Evolutionary conservation across 2,797 vertebrate genomes (phyloP), one percentile per base, ranked within the genome.

Genomic region (Galago senegalensis): DNA sequence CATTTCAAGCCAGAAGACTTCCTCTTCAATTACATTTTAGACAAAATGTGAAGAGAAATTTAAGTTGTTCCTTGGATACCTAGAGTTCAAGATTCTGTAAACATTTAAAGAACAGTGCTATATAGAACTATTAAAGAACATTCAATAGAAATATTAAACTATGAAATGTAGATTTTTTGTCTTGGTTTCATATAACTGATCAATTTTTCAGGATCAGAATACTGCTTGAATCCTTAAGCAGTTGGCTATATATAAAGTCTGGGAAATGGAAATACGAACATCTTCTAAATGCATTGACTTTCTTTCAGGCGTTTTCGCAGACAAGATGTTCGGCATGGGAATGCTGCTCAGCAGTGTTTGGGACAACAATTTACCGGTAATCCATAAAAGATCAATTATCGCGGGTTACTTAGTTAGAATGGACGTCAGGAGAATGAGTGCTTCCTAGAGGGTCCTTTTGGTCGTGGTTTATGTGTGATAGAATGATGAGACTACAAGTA

Each of bases 241-340:
- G 13, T 18, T 21, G 9, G 34, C 18, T 77, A 16, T 5, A 65
- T 17, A 72, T 95, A 93, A 97, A 69, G 13, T 43, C 0, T 80
- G 77, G 95, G 82, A 72, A 95, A 84, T 20, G 31, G 56, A 70
- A 92, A 95, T 14, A 29, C 79, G 43, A 97, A 40, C 1, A 0
- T 27, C 88, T 95, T 13, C 73, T 95, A 95, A 95, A 60, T 85
- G 17, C 7, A 0, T 98, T 93, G 98, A 37, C 87, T 96, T 94
- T 82, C 49, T 95, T 92, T 81, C 97, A 99, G 99, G 98, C 99
- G 99, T 84, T 99, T 99, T 98, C 99, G 99, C 98, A 99, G 99
- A 97, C 99, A 99, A 97, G 99, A 99, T 84, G 98, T 99, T 98
- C 99, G 99, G 92, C 99, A 99, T 85, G 99, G 99, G 96, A 99